Evolutionary conservation across 1,140 invertebrate genomes (phyloP).

Genomic region (Drosophila sturtevanti): DNA sequence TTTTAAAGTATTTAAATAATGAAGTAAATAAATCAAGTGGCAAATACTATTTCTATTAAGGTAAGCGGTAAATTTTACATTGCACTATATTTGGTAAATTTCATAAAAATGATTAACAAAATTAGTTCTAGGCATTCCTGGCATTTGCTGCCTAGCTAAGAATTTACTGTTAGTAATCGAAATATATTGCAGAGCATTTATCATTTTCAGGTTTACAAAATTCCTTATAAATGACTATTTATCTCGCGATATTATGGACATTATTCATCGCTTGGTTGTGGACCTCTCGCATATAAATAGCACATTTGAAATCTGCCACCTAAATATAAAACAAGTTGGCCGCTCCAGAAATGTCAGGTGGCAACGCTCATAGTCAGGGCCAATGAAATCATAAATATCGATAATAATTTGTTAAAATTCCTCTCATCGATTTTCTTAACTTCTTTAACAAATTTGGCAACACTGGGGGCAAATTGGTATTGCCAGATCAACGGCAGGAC

Average conservation of each 20-base stretch:
- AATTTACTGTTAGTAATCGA: too few relatives aligned
- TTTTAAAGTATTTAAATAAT: background rate
- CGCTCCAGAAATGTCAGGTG: background rate
- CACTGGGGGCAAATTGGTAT: background rate
- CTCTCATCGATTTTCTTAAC: background rate
- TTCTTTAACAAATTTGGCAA: background rate
- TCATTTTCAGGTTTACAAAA: background rate
- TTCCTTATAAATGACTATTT: constrained; percentile 14
- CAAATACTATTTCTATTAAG: background rate
- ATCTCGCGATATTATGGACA: constrained; percentile 17
- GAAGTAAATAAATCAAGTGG: background rate
- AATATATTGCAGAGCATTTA: too few relatives aligned
- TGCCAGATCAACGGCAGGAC: background rate
- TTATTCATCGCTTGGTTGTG: constrained; percentile 32
- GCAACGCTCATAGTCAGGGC: background rate
- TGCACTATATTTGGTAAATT: too few relatives aligned
- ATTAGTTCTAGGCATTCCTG: too few relatives aligned
- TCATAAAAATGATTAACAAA: too few relatives aligned
- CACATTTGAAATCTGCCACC: constrained; percentile 12
- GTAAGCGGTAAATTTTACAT: too few relatives aligned
- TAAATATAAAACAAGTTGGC: background rate
- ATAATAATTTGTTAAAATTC: too few relatives aligned
- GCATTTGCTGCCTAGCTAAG: too few relatives aligned
- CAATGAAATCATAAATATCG: too few relatives aligned
- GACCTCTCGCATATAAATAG: background rate